Percentiles rank a stretch among this genome's conserved stretches.
These are phyloP conservation scores for Cettia cetti DNA, from an alignment of 2,113 vertebrate genomes.

Conservation along the genomic window DNA sequence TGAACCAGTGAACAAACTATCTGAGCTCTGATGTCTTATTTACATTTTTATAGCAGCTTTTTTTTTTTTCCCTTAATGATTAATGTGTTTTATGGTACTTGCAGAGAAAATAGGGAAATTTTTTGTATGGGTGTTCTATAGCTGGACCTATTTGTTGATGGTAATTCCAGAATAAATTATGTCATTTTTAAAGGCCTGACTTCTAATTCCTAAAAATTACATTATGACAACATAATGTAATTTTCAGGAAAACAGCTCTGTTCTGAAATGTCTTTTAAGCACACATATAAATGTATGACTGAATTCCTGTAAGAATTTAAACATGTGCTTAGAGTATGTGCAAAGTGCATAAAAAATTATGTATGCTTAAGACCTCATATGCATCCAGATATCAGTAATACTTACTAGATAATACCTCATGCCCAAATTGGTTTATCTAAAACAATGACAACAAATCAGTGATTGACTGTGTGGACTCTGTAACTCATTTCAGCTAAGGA, in stretches of 20 bases:
- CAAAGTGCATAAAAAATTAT: neutral
- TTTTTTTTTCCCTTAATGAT: neutral
- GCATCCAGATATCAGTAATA: neutral
- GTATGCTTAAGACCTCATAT: neutral
- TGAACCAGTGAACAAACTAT: neutral
- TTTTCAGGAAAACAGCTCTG: neutral
- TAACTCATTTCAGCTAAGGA: neutral
- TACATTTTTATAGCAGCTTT: neutral
- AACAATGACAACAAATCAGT: neutral
- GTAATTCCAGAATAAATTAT: neutral
- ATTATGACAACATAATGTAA: neutral
- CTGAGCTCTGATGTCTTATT: neutral
- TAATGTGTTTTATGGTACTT: neutral
- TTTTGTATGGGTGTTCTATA: neutral
- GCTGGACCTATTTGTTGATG: neutral
- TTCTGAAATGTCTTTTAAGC: neutral
- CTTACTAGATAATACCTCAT: neutral
- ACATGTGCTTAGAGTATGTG: neutral
- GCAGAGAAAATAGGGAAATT: neutral
- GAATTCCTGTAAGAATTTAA: neutral
- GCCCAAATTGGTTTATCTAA: neutral
- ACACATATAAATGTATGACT: neutral
- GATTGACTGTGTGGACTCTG: neutral
- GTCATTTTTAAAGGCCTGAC: neutral
- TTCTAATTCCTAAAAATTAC: conserved; percentile 7